Base-by-base conservation (phyloP, 2,888 invertebrate genomes). In the Abscondita cerata region DNA sequence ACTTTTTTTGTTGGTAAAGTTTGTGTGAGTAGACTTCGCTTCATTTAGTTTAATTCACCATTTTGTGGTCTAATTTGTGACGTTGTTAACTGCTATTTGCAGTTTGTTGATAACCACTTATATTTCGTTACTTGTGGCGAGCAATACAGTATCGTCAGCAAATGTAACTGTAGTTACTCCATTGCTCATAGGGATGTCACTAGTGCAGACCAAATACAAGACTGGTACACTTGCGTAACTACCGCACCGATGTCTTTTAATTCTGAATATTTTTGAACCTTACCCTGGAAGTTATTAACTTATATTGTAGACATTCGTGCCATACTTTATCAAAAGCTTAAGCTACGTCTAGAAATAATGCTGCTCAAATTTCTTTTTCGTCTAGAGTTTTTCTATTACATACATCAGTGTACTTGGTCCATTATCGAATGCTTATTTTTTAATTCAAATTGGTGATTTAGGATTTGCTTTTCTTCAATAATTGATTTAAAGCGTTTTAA, bases 11-110 rank as follows among this genome's bases (percentile, higher is more conserved):
- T 41, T 58, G 5, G 68, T 64, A 52, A 70, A 69, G 9, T 65
- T 69, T 33, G 66, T 53, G 19, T 70, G 67, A 1, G 52, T 33
- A 13, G 65, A 69, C 59, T 70, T 68, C 0, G 52, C 38, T 47
- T 64, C 60, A 25, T 57, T 70, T 12, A 54, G 47, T 51, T 57
- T 66, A 5, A 67, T 66, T 16, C 62, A 64, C 25, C 6, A 25
- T 25, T 25, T 25, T 0, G 64, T 57, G 13, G 55, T 36, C 63
- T 65, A 67, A 6, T 36, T 40, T 2, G 36, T 52, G 33, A 59
- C 46, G 18, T 59, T 50, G 46, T 36, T 36, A 11, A 51, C n/a
- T 15, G 46, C 33, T 18, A n/a, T 12, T 59, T 60, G 54, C 9
- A 53, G 15, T 13, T 36, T n/a, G 20, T 38, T 47, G 38, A 36